phyloP scores from a whole-genome alignment of 2,113 vertebrate species.

The Bos javanicus region DNA sequence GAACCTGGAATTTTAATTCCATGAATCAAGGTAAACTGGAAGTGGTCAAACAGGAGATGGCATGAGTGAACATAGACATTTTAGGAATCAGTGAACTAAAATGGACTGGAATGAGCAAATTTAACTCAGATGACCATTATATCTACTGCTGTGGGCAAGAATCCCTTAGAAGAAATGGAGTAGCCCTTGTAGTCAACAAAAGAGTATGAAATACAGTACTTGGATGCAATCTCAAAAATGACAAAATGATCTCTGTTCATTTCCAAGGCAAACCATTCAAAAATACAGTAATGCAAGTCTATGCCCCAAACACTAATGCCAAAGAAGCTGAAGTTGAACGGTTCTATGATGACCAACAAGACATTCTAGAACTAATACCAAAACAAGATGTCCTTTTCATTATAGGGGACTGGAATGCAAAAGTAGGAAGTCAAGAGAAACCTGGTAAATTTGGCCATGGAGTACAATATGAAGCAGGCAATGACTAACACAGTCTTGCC shows the following conservation, averaged over 20 bases:
- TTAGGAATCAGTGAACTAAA: not conserved
- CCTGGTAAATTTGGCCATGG: not conserved
- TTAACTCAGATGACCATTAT: not conserved
- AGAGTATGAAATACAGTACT: not conserved
- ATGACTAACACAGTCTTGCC: not conserved
- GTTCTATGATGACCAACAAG: not conserved
- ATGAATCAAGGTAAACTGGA: not conserved
- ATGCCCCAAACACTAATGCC: not conserved
- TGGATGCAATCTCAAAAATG: not conserved
- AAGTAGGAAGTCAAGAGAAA: not conserved
- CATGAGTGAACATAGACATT: not conserved
- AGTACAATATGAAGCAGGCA: not conserved
- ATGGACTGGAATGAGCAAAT: not conserved
- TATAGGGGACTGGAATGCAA: not conserved
- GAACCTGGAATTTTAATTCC: not conserved
- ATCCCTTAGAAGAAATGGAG: too few relatives aligned
- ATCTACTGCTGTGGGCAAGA: too few relatives aligned
- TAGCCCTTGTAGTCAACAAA: too few relatives aligned
- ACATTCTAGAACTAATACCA: not conserved
- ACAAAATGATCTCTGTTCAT: not conserved
- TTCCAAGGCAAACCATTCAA: not conserved
- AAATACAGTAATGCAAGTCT: not conserved
- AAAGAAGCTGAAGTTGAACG: not conserved
- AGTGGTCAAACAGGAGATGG: not conserved
- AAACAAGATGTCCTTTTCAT: not conserved